Evolutionary conservation across 1,140 invertebrate species (phyloP).

Genomic region (Trichoplusia ni): DNA sequence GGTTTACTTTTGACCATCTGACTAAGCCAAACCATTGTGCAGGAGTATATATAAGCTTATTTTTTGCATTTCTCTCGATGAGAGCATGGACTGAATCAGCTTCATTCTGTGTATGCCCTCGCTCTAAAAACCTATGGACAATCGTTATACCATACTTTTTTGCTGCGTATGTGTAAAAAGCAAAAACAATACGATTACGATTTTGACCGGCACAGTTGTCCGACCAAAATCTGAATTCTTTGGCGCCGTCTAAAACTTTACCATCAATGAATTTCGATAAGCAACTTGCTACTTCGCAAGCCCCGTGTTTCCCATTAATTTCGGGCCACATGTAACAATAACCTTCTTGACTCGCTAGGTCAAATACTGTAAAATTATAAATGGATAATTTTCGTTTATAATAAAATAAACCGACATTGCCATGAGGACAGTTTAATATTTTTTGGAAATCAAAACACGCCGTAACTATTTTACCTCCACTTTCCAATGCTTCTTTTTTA

Average conservation of each 20-base stretch:
- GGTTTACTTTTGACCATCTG: no score
- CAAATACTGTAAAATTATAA: slow-evolving; percentile 55
- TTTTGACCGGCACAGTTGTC: slow-evolving; percentile 28
- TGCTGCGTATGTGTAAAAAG: background rate
- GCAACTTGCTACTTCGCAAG: slow-evolving; percentile 54
- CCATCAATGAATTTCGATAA: slow-evolving; percentile 43
- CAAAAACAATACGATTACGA: slow-evolving; percentile 14
- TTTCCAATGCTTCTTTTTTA: slow-evolving; percentile 8
- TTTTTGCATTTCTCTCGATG: no score
- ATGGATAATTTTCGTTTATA: slow-evolving; percentile 51
- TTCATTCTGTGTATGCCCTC: background rate
- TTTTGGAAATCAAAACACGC: slow-evolving; percentile 18
- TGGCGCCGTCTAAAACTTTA: slow-evolving; percentile 7
- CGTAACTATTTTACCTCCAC: background rate
- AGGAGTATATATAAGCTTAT: no score
- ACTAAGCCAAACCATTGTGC: no score
- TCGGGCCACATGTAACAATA: slow-evolving; percentile 49
- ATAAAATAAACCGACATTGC: slow-evolving; percentile 43
- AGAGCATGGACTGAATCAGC: background rate
- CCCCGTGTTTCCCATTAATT: slow-evolving; percentile 42
- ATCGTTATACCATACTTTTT: background rate
- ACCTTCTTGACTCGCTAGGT: slow-evolving; percentile 36
- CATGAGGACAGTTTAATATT: slow-evolving; percentile 6
- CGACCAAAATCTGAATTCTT: slow-evolving; percentile 27
- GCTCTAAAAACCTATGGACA: background rate